Percentiles rank a stretch among this genome's conserved stretches.
Evolutionary conservation across 2,888 invertebrate genomes (phyloP).

Genomic region (Dione vanillae): DNA sequence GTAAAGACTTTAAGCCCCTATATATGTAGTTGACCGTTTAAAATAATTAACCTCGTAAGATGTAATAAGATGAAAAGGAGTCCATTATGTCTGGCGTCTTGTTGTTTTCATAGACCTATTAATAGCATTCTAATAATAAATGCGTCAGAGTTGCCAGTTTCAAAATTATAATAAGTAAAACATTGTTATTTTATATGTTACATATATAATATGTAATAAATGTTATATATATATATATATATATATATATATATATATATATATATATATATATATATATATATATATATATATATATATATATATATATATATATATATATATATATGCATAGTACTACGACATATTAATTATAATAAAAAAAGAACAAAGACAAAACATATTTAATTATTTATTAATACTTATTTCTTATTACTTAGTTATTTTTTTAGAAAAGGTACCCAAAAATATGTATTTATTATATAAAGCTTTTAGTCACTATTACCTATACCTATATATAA

Average conservation of each 20-base stretch:
- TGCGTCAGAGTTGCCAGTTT: slow-evolving; percentile 36
- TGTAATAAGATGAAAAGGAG: slow-evolving; percentile 41
- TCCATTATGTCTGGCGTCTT: slow-evolving; percentile 33
- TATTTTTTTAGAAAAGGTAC: no score
- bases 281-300: not conserved
- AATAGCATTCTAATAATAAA: slow-evolving; percentile 64
- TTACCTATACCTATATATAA: not conserved
- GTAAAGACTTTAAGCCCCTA: slow-evolving; percentile 5
- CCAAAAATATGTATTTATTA: not conserved
- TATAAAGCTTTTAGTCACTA: not conserved
- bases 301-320: not conserved
- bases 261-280: not conserved
- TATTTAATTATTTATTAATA: no score
- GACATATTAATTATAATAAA: no score
- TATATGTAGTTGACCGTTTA: slow-evolving; percentile 19
- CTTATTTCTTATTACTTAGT: no score
- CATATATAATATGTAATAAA: no score
- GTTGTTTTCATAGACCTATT: slow-evolving; percentile 69
- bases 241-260: not conserved
- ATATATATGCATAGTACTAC: no score
- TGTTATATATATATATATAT: not conserved
- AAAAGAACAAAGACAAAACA: no score
- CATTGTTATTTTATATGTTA: no score
- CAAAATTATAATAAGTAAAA: no score
- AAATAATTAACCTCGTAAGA: slow-evolving; percentile 31